Conservation (phyloP, 2,888 invertebrate genomes). For the Chrysina gloriosa region DNA sequence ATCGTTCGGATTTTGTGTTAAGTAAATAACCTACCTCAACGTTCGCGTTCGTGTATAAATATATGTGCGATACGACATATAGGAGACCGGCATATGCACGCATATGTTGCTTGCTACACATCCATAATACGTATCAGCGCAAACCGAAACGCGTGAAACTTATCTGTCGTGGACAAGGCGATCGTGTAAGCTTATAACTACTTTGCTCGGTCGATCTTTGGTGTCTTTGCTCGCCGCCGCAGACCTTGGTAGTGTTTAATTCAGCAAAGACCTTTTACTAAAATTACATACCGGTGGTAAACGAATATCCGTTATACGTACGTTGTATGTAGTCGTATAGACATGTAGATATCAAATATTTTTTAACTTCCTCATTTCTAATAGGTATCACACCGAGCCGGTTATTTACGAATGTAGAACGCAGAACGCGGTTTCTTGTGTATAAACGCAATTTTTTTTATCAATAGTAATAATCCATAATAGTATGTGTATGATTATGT, state of each 20-base stretch:
- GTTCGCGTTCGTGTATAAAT: slow-evolving; percentile 9
- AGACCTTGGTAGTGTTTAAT: slow-evolving; percentile 13
- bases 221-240: slow-evolving; percentile 1
- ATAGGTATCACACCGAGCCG: neutral
- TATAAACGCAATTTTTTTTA: neutral
- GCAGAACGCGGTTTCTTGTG: neutral
- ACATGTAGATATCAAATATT: neutral
- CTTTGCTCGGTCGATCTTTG: neutral
- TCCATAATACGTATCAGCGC: neutral
- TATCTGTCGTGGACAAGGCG: slow-evolving; percentile 5
- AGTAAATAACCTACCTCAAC: slow-evolving; percentile 19
- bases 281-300: slow-evolving; percentile 11
- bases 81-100: too few species aligned
- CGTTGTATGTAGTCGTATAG: neutral
- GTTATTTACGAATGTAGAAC: neutral
- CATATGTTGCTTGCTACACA: too few species aligned
- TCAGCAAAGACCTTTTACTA: slow-evolving; percentile 17
- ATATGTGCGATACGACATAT: slow-evolving; percentile 2
- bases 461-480: neutral
- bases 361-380: slow-evolving; percentile 21
- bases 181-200: slow-evolving; percentile 2
- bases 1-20: slow-evolving; percentile 7
- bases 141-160: slow-evolving; percentile 16
- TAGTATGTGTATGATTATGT: neutral
- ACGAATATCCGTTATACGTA: slow-evolving; percentile 11